Evolutionary conservation across 2,113 vertebrate species (phyloP).

Genomic region (Gymnocephalus cernua): DNA sequence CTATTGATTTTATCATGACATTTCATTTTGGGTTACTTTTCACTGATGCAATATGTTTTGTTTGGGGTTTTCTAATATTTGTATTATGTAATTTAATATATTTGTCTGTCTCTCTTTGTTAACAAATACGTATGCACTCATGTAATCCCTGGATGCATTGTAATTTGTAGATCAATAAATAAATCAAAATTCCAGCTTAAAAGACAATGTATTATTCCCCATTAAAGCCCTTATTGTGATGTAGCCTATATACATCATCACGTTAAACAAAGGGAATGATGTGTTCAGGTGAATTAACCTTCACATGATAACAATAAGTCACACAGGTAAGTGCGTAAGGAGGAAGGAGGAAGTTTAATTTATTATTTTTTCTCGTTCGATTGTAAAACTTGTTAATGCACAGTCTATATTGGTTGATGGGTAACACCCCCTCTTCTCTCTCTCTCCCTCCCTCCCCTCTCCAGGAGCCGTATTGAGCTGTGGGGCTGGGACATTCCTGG

Average conservation of each 20-base stretch:
- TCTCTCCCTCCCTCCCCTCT: conserved; percentile 32
- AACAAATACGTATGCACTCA: background rate
- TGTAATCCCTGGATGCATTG: no score
- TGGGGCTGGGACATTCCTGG: conserved; percentile 85
- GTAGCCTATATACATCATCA: no score
- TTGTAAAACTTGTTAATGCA: conserved; percentile 72
- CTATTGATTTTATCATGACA: background rate
- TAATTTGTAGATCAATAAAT: no score
- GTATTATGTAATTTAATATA: background rate
- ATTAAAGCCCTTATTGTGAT: background rate
- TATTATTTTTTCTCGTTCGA: conserved; percentile 22
- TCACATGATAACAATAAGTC: background rate
- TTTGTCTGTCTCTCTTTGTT: background rate
- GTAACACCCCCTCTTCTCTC: conserved; percentile 46
- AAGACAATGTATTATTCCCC: no score
- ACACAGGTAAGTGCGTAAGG: conserved; percentile 32
- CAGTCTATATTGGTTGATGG: conserved; percentile 63
- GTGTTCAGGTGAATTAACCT: conserved; percentile 13
- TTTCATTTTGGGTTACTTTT: background rate
- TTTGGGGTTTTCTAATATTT: background rate
- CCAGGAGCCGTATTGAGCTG: conserved; percentile 68
- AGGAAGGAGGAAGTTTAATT: conserved; percentile 49
- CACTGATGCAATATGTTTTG: background rate
- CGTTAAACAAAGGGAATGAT: background rate
- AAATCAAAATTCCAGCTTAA: no score